phyloP scores from a whole-genome alignment of 2,113 vertebrate species.

The Abramis brama region DNA sequence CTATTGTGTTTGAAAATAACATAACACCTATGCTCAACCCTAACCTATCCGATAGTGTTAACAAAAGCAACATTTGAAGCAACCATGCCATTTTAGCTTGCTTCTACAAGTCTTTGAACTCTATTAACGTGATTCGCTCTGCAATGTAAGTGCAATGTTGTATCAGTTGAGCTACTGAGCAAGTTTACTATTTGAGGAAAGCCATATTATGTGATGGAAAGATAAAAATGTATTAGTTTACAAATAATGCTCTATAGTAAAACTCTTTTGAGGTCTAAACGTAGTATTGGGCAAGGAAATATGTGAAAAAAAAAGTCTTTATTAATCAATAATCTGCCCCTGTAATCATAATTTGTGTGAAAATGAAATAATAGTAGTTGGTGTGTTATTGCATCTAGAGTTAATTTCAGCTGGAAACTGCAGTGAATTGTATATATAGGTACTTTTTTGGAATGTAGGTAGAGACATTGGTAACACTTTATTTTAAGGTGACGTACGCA shows the following conservation, averaged over 20 bases:
- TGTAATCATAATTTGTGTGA: background rate
- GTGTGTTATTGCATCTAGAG: background rate
- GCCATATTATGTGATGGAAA: background rate
- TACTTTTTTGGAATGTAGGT: background rate
- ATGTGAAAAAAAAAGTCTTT: background rate
- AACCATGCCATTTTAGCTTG: background rate
- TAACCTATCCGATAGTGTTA: background rate
- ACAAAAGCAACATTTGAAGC: background rate
- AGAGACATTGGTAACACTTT: too few relatives aligned
- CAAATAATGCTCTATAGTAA: background rate
- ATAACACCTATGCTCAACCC: background rate
- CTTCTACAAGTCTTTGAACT: background rate
- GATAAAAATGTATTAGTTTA: background rate
- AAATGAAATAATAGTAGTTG: background rate
- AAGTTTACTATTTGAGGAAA: background rate
- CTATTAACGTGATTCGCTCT: background rate
- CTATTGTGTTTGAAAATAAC: background rate
- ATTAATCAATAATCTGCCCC: background rate
- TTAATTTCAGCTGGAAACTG: background rate
- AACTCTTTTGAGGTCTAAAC: background rate
- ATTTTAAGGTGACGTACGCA: too few relatives aligned
- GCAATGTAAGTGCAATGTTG: background rate
- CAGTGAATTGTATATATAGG: background rate
- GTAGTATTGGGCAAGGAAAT: background rate
- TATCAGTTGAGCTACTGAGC: background rate